These are phyloP conservation scores for Pogonomyrmex barbatus DNA, from an alignment of 1,140 invertebrate genomes.

Conservation along the genomic window DNA sequence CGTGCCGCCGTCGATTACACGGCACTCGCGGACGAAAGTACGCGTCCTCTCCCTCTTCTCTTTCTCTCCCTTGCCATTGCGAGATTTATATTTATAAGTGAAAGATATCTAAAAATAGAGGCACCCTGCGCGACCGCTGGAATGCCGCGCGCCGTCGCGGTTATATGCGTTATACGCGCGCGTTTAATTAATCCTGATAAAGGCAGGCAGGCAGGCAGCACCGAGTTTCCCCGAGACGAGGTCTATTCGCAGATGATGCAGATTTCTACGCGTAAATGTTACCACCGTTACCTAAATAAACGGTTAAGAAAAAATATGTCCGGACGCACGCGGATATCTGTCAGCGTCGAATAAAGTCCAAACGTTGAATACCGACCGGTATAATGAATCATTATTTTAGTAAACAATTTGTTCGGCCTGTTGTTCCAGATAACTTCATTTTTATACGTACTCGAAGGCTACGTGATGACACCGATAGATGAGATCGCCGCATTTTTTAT, in stretches of 20 bases:
- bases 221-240: not conserved
- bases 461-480: slow-evolving; percentile 20
- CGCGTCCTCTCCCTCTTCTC: not conserved
- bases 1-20: slow-evolving; percentile 8
- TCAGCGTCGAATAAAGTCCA: not conserved
- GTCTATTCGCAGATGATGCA: not conserved
- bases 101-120: slow-evolving; percentile 77
- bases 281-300: not conserved
- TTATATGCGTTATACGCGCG: not conserved
- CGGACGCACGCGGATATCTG: not conserved
- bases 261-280: not conserved
- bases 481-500: not conserved
- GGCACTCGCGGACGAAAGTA: slow-evolving; percentile 20
- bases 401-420: slow-evolving; percentile 1
- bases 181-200: slow-evolving; percentile 46
- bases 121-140: slow-evolving; percentile 32
- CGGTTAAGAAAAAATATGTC: slow-evolving; percentile 11
- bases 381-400: slow-evolving; percentile 31
- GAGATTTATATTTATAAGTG: slow-evolving; percentile 69
- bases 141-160: slow-evolving; percentile 16
- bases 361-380: not conserved
- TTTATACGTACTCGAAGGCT: slow-evolving; percentile 14
- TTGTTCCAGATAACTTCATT: slow-evolving; percentile 30
- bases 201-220: slow-evolving; percentile 1
- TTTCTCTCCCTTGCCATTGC: not conserved